Evolutionary conservation across 2,113 vertebrate genomes (phyloP), one percentile per base, ranked within the genome.

Genomic region (Amazona vittata): DNA sequence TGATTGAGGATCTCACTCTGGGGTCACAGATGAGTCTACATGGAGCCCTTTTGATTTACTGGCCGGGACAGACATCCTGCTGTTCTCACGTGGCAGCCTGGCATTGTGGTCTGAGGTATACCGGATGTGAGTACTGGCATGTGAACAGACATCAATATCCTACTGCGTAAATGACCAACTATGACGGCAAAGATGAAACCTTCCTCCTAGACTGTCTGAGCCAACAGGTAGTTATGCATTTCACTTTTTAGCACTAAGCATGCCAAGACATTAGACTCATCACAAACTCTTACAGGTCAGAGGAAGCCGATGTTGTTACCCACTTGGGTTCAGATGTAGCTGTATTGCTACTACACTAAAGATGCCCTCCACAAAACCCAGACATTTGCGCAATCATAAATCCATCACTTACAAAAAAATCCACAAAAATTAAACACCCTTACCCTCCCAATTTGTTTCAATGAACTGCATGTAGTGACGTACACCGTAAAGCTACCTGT

Each of bases 61-160:
- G 35, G 46, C 16, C 43, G n/a, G 28, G 33, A 25, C 19, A 71
- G n/a, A 5, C 0, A 25, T 53, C 19, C 7, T 53, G 11, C 33
- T 47, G 43, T 4, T 41, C 46, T 62, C 37, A 28, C 64, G 35
- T 26, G 83, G 24, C 39, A 31, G 31, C 6, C 20, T 14, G 31
- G 25, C 19, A 35, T 35, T 67, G 60, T 43, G 19, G 13, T 15
- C 19, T 41, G 52, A 55, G 33, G 39, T 41, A 11, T 24, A 2
- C 33, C 5, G 12, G 11, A 11, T 28, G 6, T 10, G 18, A 43
- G 26, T 31, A 31, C 1, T 8, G 25, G 39, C 24, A 52, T 0
- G 0, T 8, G 16, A 68, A 47, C 26, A 43, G 37, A 41, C 11
- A 44, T 3, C 7, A 12, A 1, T 29, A 31, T 2, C 3, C 14